Conservation (phyloP, 2,113 vertebrate species). For the Otis tarda region DNA sequence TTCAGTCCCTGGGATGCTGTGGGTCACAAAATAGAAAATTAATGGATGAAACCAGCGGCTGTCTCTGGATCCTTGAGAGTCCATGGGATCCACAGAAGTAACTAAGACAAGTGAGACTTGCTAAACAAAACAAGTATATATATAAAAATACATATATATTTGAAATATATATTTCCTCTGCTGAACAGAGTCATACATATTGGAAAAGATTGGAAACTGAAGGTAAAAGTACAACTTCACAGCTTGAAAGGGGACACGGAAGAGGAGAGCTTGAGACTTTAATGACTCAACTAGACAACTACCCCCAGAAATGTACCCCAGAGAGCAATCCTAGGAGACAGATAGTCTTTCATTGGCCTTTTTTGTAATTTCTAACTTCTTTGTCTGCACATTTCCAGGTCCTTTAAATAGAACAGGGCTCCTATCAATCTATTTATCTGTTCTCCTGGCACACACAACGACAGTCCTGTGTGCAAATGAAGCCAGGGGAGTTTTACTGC, state of each 20-base stretch:
- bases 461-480: neutral
- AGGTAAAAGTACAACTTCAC: neutral
- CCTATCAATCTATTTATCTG: conserved; percentile 10
- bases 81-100: neutral
- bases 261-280: neutral
- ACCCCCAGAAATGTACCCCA: neutral
- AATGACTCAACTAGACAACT: neutral
- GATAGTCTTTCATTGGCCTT: neutral
- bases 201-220: neutral
- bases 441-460: neutral
- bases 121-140: neutral
- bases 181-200: neutral
- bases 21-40: neutral
- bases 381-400: neutral
- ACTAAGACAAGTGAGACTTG: neutral
- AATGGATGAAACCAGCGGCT: neutral
- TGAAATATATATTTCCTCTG: neutral
- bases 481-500: neutral
- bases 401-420: conserved; percentile 1
- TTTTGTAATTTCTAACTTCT: neutral
- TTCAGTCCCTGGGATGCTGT: neutral
- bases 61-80: neutral
- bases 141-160: neutral
- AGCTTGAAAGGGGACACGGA: neutral
- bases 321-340: neutral